Conservation (phyloP, 2,797 vertebrate genomes). For the Artibeus lituratus region DNA sequence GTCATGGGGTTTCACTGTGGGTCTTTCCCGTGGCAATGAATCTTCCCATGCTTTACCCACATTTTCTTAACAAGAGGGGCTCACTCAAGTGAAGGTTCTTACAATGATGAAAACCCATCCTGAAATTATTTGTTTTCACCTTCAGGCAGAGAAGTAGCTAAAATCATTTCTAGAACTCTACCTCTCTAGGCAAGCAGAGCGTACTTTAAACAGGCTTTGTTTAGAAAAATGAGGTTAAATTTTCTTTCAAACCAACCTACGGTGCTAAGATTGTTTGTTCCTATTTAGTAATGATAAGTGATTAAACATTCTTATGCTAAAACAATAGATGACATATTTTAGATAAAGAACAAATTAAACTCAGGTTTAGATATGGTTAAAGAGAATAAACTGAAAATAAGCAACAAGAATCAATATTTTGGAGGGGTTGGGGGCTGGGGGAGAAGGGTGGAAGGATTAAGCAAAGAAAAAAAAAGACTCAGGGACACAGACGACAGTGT, state of each 20-base stretch:
- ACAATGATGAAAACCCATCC: neutral
- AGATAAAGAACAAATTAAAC: neutral
- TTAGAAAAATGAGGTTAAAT: neutral
- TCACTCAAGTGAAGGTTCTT: neutral
- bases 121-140: neutral
- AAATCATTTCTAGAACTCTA: constrained; percentile 2
- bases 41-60: neutral
- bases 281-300: neutral
- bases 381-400: constrained; percentile 1
- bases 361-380: neutral
- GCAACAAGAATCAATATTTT: neutral
- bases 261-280: neutral
- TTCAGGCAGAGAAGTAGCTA: neutral
- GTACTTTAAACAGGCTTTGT: neutral
- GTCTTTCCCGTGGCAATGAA: neutral
- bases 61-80: neutral
- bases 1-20: neutral
- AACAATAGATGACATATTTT: constrained; percentile 16
- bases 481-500: neutral
- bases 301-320: constrained; percentile 18
- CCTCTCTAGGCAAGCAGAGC: neutral
- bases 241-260: neutral
- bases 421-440: neutral
- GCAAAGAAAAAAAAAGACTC: neutral
- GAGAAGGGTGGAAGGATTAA: neutral